These are phyloP conservation scores for Dynastes maya DNA, from an alignment of 2,888 invertebrate species.

Conservation along the genomic window DNA sequence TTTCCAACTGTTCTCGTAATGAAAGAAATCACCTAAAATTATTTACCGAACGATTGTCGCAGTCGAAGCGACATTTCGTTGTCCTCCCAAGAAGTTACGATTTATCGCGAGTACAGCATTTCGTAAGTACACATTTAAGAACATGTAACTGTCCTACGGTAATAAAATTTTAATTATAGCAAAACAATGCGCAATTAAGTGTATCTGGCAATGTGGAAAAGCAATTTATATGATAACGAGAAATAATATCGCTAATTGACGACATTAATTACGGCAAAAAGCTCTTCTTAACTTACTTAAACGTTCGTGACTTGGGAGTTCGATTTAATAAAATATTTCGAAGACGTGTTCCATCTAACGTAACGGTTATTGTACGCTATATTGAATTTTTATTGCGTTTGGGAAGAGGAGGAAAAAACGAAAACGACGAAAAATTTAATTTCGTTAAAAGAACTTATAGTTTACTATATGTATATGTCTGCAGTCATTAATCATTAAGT, in stretches of 20 bases:
- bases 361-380: slow-evolving; percentile 51
- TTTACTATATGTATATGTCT: not conserved
- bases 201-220: slow-evolving; percentile 36
- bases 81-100: slow-evolving; percentile 11
- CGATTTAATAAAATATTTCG: slow-evolving; percentile 52
- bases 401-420: slow-evolving; percentile 6
- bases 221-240: slow-evolving; percentile 40
- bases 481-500: no score
- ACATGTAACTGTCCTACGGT: slow-evolving; percentile 29
- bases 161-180: slow-evolving; percentile 45
- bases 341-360: slow-evolving; percentile 51
- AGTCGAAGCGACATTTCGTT: not conserved
- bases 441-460: slow-evolving; percentile 2
- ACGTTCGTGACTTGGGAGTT: slow-evolving; percentile 53
- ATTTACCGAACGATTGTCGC: not conserved
- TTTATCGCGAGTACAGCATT: slow-evolving; percentile 16
- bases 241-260: slow-evolving; percentile 42
- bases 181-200: slow-evolving; percentile 44
- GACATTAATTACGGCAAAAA: slow-evolving; percentile 42
- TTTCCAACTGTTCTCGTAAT: not conserved
- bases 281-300: slow-evolving; percentile 26
- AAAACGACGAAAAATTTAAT: slow-evolving; percentile 17
- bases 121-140: slow-evolving; percentile 28
- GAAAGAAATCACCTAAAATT: slow-evolving; percentile 10
- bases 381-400: slow-evolving; percentile 26